Percentiles rank a stretch among this genome's conserved stretches.
These are phyloP conservation scores for Temnothorax nylanderi DNA, from an alignment of 1,140 invertebrate genomes.

Conservation along the genomic window DNA sequence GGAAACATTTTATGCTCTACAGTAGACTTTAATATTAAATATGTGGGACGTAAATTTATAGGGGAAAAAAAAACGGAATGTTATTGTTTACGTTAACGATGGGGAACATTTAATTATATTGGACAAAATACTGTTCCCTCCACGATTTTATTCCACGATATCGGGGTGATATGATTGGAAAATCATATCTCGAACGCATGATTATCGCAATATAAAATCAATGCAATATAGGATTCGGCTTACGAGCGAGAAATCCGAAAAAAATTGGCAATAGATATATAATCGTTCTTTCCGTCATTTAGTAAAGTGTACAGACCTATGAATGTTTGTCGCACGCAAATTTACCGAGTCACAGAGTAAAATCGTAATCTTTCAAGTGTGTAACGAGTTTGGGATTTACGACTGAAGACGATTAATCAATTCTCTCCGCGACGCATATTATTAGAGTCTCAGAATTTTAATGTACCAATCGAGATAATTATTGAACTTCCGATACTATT, in stretches of 20 bases:
- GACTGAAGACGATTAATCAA: slow-evolving; percentile 8
- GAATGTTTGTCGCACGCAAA: slow-evolving; percentile 31
- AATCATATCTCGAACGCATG: background rate
- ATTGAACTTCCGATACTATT: slow-evolving; percentile 31
- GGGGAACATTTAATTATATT: background rate
- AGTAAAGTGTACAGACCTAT: background rate
- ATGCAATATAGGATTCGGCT: slow-evolving; percentile 47
- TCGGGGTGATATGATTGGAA: background rate
- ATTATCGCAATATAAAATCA: slow-evolving; percentile 34
- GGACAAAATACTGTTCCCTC: background rate
- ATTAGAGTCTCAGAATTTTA: slow-evolving; percentile 25
- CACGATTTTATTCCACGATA: background rate
- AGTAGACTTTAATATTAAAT: slow-evolving; percentile 16
- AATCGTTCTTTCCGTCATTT: background rate
- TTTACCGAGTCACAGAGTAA: background rate
- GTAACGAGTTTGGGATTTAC: slow-evolving; percentile 8
- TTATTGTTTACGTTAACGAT: background rate
- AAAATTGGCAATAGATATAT: slow-evolving; percentile 46
- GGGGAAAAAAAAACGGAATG: background rate
- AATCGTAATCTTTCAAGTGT: background rate
- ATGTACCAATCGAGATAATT: slow-evolving; percentile 32
- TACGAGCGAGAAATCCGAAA: slow-evolving; percentile 19
- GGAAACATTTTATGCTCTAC: background rate
- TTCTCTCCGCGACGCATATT: slow-evolving; percentile 6
- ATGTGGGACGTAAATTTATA: slow-evolving; percentile 17